Evolutionary conservation across 2,797 vertebrate genomes (phyloP), one percentile per base, ranked within the genome.

Genomic region (Falco cherrug): DNA sequence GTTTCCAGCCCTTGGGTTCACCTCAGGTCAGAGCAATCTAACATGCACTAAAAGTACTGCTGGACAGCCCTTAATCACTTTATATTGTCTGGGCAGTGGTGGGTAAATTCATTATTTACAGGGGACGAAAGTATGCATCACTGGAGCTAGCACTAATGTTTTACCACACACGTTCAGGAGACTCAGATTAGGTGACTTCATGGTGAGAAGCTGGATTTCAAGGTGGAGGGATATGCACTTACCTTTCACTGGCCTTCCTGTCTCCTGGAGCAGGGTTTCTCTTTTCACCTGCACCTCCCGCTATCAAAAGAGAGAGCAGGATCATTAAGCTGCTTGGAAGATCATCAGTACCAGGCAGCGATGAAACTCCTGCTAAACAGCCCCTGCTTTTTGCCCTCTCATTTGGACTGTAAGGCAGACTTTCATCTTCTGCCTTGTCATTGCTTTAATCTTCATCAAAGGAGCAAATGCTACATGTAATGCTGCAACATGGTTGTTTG

Each of bases 11-110:
- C 64, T 61, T 0, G 7, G 76, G 97, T 96, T 97, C 94, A 95
- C 35, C 53, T 93, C 70, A 28, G 97, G 96, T 93, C 96, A 96
- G 78, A 93, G 91, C 95, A 97, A 87, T 96, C 89, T 82, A 90
- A 93, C 85, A 39, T 70, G 63, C 14, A 16, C 78, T 91, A 26
- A 70, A 90, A 88, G 78, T 76, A 67, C 83, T 91, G 63, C 61
- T n/a, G 90, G 87, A 70, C 59, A 84, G 80, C 75, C 51, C 68
- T 89, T 96, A 93, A 97, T 95, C 93, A 91, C 87, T 93, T 76
- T 26, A 43, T 78, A 29, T 87, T 91, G 90, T 80, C 64, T 75
- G 50, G 78, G 78, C 69, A 51, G 53, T 50, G 69, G 47, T 89
- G 84, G 84, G 56, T 92, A 75, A 89, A 93, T 92, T 91, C 39